Base-by-base conservation (phyloP, 2,888 invertebrate species). In the Ceraclea dissimilis region DNA sequence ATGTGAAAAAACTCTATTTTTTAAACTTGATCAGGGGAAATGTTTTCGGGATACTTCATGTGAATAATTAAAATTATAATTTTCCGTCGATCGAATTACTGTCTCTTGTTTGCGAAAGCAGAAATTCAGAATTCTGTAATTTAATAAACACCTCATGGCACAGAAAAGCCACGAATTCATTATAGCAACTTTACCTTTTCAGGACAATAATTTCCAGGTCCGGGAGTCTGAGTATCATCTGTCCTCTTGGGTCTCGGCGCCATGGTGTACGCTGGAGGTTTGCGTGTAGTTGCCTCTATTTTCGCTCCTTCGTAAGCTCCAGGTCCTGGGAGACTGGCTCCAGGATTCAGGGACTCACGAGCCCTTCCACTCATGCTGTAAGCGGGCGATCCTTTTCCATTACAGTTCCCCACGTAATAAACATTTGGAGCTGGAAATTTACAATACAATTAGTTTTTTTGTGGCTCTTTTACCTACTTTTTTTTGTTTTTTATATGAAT, bases 331-430 rank as follows among this genome's bases (percentile, higher is more conserved):
- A 86, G 78, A 62, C 82, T 80, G 0, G 72, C 70, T 2, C 66
- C 66, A 62, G 73, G 75, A 10, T 67, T 64, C 51, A 72, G 75
- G 6, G 64, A 58, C 16, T 79, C 76, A 69, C 87, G 90, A 62
- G 86, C 88, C 61, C 94, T 81, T 6, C 93, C 90, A 6, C 89
- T 84, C 64, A 96, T 88, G 54, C 93, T 90, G 71, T 86, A 96
- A 8, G 93, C 86, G 1, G 96, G 95, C 1, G 94, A 86, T 48
- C 88, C 85, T 69, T 82, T 71, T 71, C 81, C 68, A 65, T 79
- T 56, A 20, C 56, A 46, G 13, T 51, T 57, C 16, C 58, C 60
- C 66, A 93, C 88, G 67, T 86, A 88, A 76, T 93, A 93, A 62
- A 89, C 85, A 73, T 93, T 93, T 55, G 93, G 93, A 67, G 90